Conservation (phyloP, 2,888 invertebrate genomes). For the Mellilla xanthometata region DNA sequence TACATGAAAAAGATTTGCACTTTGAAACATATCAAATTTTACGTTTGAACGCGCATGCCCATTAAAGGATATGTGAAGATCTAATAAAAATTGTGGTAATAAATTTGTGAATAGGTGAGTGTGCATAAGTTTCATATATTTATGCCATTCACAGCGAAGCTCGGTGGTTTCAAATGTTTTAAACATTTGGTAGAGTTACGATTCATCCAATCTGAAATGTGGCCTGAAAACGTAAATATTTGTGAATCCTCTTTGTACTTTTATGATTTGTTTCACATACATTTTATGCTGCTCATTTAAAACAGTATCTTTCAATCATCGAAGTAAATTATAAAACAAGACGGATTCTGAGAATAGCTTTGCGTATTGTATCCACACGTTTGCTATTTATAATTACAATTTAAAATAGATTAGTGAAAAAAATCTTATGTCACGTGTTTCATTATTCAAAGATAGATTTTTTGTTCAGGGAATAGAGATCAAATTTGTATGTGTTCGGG, state of each 20-base stretch:
- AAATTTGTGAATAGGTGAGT: too few relatives aligned
- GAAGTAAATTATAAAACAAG: conserved; percentile 66
- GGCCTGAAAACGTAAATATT: conserved; percentile 56
- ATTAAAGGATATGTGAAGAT: too few relatives aligned
- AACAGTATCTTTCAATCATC: conserved; percentile 65
- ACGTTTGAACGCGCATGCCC: too few relatives aligned
- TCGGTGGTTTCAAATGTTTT: conserved; percentile 50
- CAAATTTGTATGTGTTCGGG: conserved; percentile 43
- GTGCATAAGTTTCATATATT: conserved; percentile 26
- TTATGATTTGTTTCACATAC: conserved; percentile 53
- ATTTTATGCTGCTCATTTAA: conserved; percentile 56
- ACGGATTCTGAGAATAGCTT: conserved; percentile 71
- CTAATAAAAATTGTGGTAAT: too few relatives aligned
- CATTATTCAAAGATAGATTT: conserved; percentile 39
- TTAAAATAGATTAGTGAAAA: conserved; percentile 49
- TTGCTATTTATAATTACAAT: conserved; percentile 79
- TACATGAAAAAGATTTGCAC: too few relatives aligned
- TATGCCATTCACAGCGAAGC: conserved; percentile 32
- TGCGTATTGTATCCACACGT: conserved; percentile 75
- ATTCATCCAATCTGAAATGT: conserved; percentile 58
- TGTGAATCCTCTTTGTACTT: conserved; percentile 58
- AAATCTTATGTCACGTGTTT: conserved; percentile 47
- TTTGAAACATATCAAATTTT: too few relatives aligned
- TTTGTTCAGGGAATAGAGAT: conserved; percentile 45
- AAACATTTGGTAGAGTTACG: conserved; percentile 53